phyloP scores from a whole-genome alignment of 1,140 invertebrate genomes.

The Lamellibrachia luymesi region DNA sequence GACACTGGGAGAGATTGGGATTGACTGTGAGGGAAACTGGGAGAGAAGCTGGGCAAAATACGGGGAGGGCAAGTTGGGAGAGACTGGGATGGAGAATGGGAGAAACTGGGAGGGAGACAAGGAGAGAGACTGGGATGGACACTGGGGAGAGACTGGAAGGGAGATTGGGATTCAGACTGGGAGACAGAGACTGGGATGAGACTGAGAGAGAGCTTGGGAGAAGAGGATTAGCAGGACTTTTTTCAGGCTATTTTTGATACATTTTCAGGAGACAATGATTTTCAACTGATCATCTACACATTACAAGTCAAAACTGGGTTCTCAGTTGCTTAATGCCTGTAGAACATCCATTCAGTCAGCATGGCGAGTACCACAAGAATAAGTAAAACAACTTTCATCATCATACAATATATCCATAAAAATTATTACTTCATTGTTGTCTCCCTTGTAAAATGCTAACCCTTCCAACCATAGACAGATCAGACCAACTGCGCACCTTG shows the following conservation, averaged over 20 bases:
- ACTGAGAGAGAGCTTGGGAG: not conserved
- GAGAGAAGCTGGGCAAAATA: not conserved
- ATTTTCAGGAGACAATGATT: too few species aligned
- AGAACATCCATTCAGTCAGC: too few species aligned
- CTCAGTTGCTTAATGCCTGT: too few species aligned
- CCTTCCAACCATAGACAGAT: not conserved
- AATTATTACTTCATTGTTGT: not conserved
- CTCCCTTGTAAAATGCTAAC: not conserved
- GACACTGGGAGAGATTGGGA: not conserved
- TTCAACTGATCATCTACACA: too few species aligned
- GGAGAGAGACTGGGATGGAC: not conserved
- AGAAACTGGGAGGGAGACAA: not conserved
- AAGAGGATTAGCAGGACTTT: not conserved
- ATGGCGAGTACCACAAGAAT: too few species aligned
- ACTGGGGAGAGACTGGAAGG: not conserved
- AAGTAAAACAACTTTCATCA: too few species aligned
- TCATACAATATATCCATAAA: not conserved
- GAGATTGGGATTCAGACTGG: slow-evolving; percentile 65
- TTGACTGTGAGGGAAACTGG: not conserved
- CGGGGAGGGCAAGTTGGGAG: not conserved
- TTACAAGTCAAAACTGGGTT: too few species aligned
- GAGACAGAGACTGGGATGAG: slow-evolving; percentile 65
- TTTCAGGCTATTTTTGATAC: not conserved
- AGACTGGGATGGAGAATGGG: not conserved
- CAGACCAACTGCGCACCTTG: slow-evolving; percentile 45